These are phyloP conservation scores for Baccha elongata DNA, from an alignment of 2,888 invertebrate species.

Conservation along the genomic window DNA sequence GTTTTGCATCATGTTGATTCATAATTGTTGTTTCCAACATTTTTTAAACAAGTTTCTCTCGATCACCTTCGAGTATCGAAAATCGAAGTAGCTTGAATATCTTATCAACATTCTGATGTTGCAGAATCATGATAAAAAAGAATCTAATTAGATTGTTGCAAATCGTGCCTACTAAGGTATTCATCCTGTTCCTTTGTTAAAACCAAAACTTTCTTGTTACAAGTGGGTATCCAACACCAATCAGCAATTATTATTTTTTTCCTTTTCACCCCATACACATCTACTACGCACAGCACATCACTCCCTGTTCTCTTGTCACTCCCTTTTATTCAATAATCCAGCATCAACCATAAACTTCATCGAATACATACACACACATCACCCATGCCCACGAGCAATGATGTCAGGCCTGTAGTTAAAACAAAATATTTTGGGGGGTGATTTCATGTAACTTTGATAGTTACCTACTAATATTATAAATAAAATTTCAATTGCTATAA, in stretches of 20 bases:
- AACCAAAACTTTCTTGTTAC: background rate
- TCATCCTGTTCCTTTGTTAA: background rate
- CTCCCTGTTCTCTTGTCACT: slow-evolving; percentile 28
- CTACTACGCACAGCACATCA: slow-evolving; percentile 30
- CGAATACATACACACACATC: too few species aligned
- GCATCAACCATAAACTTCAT: slow-evolving; percentile 1
- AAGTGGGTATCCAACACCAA: background rate
- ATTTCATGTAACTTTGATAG: too few species aligned
- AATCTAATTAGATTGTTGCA: slow-evolving; percentile 3
- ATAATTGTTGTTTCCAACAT: too few species aligned
- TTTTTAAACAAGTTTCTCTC: too few species aligned
- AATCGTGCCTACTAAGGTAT: background rate
- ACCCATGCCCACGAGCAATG: slow-evolving; percentile 9
- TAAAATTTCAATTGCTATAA: too few species aligned
- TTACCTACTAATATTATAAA: too few species aligned
- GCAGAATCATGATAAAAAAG: too few species aligned
- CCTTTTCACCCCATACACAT: background rate
- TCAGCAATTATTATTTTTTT: background rate
- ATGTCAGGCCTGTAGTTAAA: background rate
- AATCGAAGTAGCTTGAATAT: background rate
- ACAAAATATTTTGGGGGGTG: background rate
- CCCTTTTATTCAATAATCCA: too few species aligned
- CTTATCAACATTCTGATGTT: background rate
- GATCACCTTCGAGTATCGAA: slow-evolving; percentile 62
- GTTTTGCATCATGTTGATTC: too few species aligned